These are phyloP conservation scores for Anastrepha ludens DNA, from an alignment of 1,140 invertebrate species.

Conservation along the genomic window DNA sequence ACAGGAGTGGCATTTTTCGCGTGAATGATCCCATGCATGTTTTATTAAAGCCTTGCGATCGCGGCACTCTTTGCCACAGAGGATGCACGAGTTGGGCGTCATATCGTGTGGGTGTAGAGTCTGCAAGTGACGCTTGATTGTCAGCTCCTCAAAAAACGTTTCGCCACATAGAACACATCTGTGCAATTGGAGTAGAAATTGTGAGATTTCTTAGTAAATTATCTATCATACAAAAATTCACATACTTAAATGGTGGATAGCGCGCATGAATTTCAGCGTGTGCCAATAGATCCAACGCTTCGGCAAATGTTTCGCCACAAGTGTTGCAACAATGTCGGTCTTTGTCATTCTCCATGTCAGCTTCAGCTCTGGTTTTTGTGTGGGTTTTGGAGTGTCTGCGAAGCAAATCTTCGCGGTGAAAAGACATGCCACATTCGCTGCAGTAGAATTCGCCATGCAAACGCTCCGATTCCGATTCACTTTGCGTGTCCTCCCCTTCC, in stretches of 20 bases:
- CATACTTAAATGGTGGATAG: constrained; percentile 76
- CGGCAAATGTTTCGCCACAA: constrained; percentile 84
- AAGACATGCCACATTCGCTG: constrained; percentile 83
- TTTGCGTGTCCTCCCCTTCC: constrained; percentile 73
- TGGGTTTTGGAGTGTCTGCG: constrained; percentile 80
- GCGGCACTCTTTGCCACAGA: constrained; percentile 82
- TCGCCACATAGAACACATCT: constrained; percentile 72
- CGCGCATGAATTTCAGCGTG: constrained; percentile 85
- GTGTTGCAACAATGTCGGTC: constrained; percentile 79
- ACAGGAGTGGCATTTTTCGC: constrained; percentile 79
- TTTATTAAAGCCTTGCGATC: constrained; percentile 81
- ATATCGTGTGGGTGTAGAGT: constrained; percentile 68
- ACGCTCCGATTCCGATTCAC: constrained; percentile 78
- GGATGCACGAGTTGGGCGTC: constrained; percentile 76
- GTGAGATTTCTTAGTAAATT: too few species aligned
- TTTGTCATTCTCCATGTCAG: constrained; percentile 64
- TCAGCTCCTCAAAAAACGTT: constrained; percentile 70
- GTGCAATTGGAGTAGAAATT: constrained; percentile 16
- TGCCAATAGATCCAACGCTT: constrained; percentile 83
- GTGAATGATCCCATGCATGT: constrained; percentile 80
- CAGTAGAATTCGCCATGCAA: constrained; percentile 85
- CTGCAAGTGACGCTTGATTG: constrained; percentile 69
- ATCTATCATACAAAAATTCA: neutral
- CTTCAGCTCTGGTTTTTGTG: constrained; percentile 54
- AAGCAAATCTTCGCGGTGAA: constrained; percentile 84